Conservation (phyloP, 2,113 vertebrate species). For the Brachionichthys hirsutus region DNA sequence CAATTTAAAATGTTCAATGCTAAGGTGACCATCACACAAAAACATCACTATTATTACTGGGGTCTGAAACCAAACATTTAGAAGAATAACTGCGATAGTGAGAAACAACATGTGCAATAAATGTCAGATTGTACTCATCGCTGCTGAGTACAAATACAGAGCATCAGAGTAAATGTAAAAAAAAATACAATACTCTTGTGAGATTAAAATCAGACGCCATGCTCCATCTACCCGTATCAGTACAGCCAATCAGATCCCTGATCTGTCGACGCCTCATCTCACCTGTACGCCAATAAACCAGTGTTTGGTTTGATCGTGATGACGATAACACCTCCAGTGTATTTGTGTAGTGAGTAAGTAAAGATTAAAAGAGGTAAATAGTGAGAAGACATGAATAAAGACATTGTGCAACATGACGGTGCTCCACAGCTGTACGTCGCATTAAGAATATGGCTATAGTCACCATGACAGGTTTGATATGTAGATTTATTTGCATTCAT, state of each 20-base stretch:
- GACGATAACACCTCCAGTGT: background rate
- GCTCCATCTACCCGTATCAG: constrained; percentile 64
- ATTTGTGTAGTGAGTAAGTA: constrained; percentile 35
- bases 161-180: constrained; percentile 81
- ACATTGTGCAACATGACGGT: constrained; percentile 44
- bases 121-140: constrained; percentile 45
- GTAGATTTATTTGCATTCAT: constrained; percentile 50
- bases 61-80: constrained; percentile 37
- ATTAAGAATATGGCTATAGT: constrained; percentile 56
- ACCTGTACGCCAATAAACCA: constrained; percentile 24
- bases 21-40: constrained; percentile 60
- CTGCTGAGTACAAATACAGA: constrained; percentile 83
- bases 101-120: constrained; percentile 58
- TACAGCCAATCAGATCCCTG: constrained; percentile 52
- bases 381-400: constrained; percentile 8
- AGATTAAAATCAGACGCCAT: constrained; percentile 77
- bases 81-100: constrained; percentile 36
- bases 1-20: constrained; percentile 50
- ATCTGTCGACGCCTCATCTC: constrained; percentile 29
- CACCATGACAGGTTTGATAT: constrained; percentile 44
- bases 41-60: constrained; percentile 55
- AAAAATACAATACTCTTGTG: constrained; percentile 88
- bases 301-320: constrained; percentile 23
- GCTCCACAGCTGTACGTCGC: constrained; percentile 15
- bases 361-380: constrained; percentile 12